phyloP scores from a whole-genome alignment of 2,888 invertebrate genomes.

The Phanerotoma sp. region DNA sequence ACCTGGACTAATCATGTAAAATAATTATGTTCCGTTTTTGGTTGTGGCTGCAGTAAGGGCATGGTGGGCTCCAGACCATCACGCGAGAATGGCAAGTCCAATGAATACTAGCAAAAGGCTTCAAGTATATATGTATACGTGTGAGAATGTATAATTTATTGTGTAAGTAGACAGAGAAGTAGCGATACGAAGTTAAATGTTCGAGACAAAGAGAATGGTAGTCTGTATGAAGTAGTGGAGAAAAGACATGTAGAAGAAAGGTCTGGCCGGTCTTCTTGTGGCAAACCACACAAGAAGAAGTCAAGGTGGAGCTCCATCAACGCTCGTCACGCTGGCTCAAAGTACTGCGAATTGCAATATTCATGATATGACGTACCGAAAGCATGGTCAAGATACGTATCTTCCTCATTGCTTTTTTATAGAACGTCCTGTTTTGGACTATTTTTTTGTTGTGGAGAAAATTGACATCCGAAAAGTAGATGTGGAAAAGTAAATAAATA shows the following conservation, averaged over 20 bases:
- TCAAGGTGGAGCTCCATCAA: slow-evolving; percentile 47
- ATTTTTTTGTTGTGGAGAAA: background rate
- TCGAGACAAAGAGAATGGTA: slow-evolving; percentile 11
- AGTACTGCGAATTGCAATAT: slow-evolving; percentile 46
- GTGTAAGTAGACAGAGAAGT: slow-evolving; percentile 3
- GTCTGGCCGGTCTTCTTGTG: slow-evolving; percentile 45
- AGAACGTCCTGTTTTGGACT: background rate
- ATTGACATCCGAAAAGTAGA: slow-evolving; percentile 11
- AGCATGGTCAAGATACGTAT: slow-evolving; percentile 15
- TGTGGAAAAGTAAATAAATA: slow-evolving; percentile 15
- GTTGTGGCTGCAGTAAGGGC: slow-evolving; percentile 35
- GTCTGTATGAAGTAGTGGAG: slow-evolving; percentile 26
- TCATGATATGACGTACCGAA: slow-evolving; percentile 36
- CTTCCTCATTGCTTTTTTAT: slow-evolving; percentile 15
- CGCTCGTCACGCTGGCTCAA: slow-evolving; percentile 53
- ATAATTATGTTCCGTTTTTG: slow-evolving; percentile 55
- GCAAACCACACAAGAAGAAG: slow-evolving; percentile 48
- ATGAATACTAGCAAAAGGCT: background rate
- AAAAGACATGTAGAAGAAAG: slow-evolving; percentile 40
- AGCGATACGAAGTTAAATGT: slow-evolving; percentile 20
- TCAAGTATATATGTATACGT: slow-evolving; percentile 5
- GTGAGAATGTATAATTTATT: background rate
- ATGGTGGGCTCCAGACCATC: slow-evolving; percentile 50
- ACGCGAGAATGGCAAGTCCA: slow-evolving; percentile 40
- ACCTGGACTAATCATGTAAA: slow-evolving; percentile 51